These are phyloP conservation scores for Harpagoxenus sublaevis DNA, from an alignment of 2,888 invertebrate species.

Conservation along the genomic window DNA sequence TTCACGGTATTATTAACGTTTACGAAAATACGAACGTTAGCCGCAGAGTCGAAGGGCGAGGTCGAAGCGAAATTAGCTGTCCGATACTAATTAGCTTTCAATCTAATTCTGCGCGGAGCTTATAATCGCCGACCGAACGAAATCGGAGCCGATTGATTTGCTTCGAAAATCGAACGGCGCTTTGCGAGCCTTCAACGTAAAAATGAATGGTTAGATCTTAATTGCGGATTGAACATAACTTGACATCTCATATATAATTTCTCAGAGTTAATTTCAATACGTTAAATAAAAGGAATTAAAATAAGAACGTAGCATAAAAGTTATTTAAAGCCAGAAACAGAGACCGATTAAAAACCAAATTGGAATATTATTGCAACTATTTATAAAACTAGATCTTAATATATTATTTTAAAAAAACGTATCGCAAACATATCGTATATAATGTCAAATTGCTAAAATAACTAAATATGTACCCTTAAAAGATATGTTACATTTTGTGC, in stretches of 20 bases:
- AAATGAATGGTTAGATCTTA: conserved; percentile 46
- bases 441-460: not conserved
- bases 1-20: conserved; percentile 78
- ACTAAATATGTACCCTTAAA: not conserved
- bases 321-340: not conserved
- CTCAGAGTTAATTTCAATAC: not conserved
- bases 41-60: conserved; percentile 60
- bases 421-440: not conserved
- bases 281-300: not conserved
- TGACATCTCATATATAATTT: conserved; percentile 29
- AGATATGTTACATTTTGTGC: too few species aligned
- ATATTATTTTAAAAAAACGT: not conserved
- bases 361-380: not conserved
- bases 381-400: not conserved
- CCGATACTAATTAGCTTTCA: conserved; percentile 76
- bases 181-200: conserved; percentile 14
- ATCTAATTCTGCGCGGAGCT: conserved; percentile 69
- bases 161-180: conserved; percentile 53
- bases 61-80: conserved; percentile 76
- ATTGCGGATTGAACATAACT: conserved; percentile 21
- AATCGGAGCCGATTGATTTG: conserved; percentile 57
- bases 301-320: conserved; percentile 5
- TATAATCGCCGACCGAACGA: conserved; percentile 46
- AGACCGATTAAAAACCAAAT: not conserved
- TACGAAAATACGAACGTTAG: conserved; percentile 70